Base-by-base conservation (phyloP, 2,113 vertebrate species). In the Charadrius vociferus region DNA sequence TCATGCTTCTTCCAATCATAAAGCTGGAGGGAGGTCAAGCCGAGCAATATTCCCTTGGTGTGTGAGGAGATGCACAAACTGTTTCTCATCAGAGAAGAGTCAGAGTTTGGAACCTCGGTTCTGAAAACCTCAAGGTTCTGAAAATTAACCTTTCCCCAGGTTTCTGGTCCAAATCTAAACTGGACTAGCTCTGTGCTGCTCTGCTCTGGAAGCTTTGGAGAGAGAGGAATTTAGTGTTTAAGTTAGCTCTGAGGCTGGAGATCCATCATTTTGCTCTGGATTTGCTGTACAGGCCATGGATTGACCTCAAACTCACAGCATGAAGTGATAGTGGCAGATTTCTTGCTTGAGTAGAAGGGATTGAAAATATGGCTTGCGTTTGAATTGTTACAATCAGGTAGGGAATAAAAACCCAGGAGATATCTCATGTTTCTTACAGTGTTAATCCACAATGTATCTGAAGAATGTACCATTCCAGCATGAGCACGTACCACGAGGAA, bases 1-100 rank as follows among this genome's bases (percentile, higher is more conserved):
- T 91, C 62, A 43, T 37, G 18, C 62, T 87, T 88, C 83, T 97
- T 95, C 84, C 89, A 96, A 62, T 95, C 93, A 87, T 80, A 36
- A 89, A 91, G n/a, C 67, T 91, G 78, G 83, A 95, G 81, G 70
- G 88, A 92, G 71, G 86, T 96, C 94, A 95, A 81, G 58, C 73
- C 81, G 74, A 83, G 77, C 80, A 85, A 87, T 91, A 85, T 68
- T 91, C 81, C 73, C 66, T 71, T 81, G 15, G 27, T 79, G 52
- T 45, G 61, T 67, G 83, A 81, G 86, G 77, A 71, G 41, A 67
- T 71, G 53, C 36, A 93, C 47, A 67, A 83, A 66, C 59, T 78
- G 50, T 80, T 93, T 93, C 63, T 78, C 67, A 45, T 96, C 78
- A 91, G 49, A 91, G 39, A 56, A 55, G 26, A 80, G 36, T 1